Base-by-base conservation (phyloP, 2,888 invertebrate species). In the Tinea trinotella region DNA sequence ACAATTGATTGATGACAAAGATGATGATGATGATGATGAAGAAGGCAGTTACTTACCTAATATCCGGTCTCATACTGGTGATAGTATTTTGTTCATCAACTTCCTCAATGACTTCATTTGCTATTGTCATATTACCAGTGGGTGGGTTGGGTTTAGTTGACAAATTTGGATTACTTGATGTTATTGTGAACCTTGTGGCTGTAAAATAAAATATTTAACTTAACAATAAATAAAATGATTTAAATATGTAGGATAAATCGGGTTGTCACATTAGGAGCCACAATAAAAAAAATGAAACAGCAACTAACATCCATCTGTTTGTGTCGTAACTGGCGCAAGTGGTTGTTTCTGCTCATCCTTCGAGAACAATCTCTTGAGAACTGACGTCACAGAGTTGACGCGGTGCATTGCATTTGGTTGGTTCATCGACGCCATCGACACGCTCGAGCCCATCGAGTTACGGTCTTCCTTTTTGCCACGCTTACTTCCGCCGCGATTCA, bases 51-150 rank as follows among this genome's bases (percentile, higher is more conserved):
- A 57, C 56, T 54, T 57, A 88, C 84, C 71, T 88, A 73, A 53
- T 75, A 68, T 68, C 84, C 0, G 76, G 89, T 71, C 66, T 84
- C 80, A 90, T 89, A 46, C 94, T 94, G 3, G 92, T 93, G 56
- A 94, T 91, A 7, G 94, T 95, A 64, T 90, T 87, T 71, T 95
- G 94, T 66, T 95, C 95, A 66, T 95, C 95, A 0, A 92, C 90
- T 73, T 92, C 91, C 67, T 92, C 92, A 57, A 92, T 92, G 12
- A 92, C 89, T 64, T 93, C 91, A 65, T 91, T 90, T 0, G 91
- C 88, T 10, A 92, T 89, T 63, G 90, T 88, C 87, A 90, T 89
- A 61, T 89, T 90, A 60, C 88, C 89, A 3, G 65, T 70, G 18
- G 67, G 73, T 5, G 76, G 59, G 1, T 75, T 68, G 4, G 81